phyloP scores from a whole-genome alignment of 2,797 vertebrate species.

The Rhabdophis nuchalis region DNA sequence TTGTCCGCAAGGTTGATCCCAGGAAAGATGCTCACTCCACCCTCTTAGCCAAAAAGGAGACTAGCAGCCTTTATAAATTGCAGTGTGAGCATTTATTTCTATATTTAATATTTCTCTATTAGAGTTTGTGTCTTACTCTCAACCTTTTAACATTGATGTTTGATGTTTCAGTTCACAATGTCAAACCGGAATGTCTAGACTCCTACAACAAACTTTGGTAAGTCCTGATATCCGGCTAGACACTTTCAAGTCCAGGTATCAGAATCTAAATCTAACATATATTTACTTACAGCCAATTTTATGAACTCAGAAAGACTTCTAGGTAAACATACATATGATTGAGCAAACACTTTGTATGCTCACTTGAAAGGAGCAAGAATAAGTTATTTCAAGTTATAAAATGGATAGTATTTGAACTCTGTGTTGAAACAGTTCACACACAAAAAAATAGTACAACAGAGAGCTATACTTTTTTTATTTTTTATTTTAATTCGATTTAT shows the following conservation, averaged over 20 bases:
- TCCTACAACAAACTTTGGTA: conserved; percentile 96
- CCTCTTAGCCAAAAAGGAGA: conserved; percentile 92
- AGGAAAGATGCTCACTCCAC: conserved; percentile 94
- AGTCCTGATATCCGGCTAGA: conserved; percentile 53
- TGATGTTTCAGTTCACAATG: conserved; percentile 90
- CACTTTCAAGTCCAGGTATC: not conserved
- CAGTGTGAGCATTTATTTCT: conserved; percentile 78
- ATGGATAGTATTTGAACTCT: not conserved
- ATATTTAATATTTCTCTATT: conserved; percentile 28
- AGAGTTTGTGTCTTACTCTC: not conserved
- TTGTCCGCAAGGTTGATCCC: conserved; percentile 95
- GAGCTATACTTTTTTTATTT: no score
- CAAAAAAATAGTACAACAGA: not conserved
- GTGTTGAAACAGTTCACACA: not conserved
- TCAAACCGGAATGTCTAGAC: conserved; percentile 95
- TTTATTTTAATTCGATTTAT: no score
- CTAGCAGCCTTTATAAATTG: conserved; percentile 93
- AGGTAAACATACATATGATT: not conserved
- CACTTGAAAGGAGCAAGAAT: not conserved
- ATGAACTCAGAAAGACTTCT: not conserved
- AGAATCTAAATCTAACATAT: not conserved
- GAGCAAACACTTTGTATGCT: not conserved
- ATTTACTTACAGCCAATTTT: not conserved
- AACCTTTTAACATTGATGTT: conserved; percentile 10
- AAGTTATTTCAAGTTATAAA: not conserved